Percentiles rank a stretch among this genome's conserved stretches.
These are phyloP conservation scores for Drosophila punjabiensis DNA, from an alignment of 1,140 invertebrate genomes.

Conservation along the genomic window DNA sequence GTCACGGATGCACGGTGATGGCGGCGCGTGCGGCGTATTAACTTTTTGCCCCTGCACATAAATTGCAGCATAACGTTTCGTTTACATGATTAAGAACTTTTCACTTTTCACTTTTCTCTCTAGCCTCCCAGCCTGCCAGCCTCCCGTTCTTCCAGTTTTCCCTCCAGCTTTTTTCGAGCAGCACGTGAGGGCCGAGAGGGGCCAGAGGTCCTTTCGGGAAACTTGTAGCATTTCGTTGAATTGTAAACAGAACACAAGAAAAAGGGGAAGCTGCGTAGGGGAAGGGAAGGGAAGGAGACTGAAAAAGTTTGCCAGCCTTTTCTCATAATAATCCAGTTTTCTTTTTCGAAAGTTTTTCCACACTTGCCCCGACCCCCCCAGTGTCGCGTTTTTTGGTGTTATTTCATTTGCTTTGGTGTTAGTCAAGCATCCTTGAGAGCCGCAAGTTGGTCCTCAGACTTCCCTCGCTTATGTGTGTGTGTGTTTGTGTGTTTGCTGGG, in stretches of 20 bases:
- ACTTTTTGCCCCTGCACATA: constrained; percentile 40
- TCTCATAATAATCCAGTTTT: constrained; percentile 31
- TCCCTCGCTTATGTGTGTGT: background rate
- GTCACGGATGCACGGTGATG: constrained; percentile 20
- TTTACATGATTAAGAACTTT: constrained; percentile 55
- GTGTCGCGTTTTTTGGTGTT: constrained; percentile 5
- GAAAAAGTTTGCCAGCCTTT: constrained; percentile 25
- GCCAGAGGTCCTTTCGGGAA: constrained; percentile 5
- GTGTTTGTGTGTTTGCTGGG: constrained; percentile 1
- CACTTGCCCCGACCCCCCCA: background rate
- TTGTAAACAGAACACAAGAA: constrained; percentile 24
- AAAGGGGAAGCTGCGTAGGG: background rate
- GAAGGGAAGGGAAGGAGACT: too few species aligned
- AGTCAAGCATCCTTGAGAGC: constrained; percentile 28
- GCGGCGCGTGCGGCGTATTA: constrained; percentile 43
- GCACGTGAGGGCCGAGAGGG: background rate
- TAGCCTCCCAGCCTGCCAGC: background rate
- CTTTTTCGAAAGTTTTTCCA: constrained; percentile 30
- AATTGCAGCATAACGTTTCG: constrained; percentile 56
- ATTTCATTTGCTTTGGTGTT: constrained; percentile 39
- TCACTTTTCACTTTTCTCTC: constrained; percentile 2
- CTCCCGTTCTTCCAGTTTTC: too few species aligned
- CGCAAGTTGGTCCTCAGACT: background rate
- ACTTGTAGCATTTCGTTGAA: constrained; percentile 38
- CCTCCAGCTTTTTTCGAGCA: background rate